Evolutionary conservation across 2,113 vertebrate genomes (phyloP).

Genomic region (Ochotona princeps): DNA sequence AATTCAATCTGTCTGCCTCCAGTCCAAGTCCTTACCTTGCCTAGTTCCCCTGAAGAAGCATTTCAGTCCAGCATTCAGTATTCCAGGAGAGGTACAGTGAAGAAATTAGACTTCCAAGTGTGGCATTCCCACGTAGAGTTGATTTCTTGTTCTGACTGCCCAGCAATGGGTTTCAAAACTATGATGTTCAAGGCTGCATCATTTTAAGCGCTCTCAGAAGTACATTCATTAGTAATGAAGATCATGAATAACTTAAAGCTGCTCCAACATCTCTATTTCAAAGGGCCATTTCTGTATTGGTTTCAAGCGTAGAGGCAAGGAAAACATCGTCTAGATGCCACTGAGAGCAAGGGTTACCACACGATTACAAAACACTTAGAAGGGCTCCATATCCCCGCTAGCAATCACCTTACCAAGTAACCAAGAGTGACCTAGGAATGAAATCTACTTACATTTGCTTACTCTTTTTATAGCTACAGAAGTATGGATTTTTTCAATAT

Average conservation of each 20-base stretch:
- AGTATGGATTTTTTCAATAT: background rate
- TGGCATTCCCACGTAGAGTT: constrained; percentile 33
- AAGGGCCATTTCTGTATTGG: constrained; percentile 67
- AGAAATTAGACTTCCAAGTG: constrained; percentile 42
- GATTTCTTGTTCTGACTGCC: background rate
- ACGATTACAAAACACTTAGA: constrained; percentile 64
- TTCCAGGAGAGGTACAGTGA: constrained; percentile 48
- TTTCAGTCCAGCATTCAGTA: background rate
- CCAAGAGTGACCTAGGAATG: background rate
- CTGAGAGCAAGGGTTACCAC: constrained; percentile 56
- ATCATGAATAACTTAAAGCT: constrained; percentile 86
- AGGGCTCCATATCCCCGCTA: background rate
- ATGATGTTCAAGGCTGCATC: constrained; percentile 42
- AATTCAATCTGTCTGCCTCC: background rate
- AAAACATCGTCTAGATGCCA: constrained; percentile 61
- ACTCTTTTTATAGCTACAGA: constrained; percentile 37
- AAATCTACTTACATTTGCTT: background rate
- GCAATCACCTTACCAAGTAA: background rate
- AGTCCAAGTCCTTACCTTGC: constrained; percentile 74
- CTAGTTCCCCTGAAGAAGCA: constrained; percentile 58
- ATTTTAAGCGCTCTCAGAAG: constrained; percentile 69
- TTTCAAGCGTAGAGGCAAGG: constrained; percentile 5
- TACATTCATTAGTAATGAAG: constrained; percentile 86
- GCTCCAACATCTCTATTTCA: constrained; percentile 80
- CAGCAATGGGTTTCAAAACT: constrained; percentile 47